A percentile compares a stretch with the other conserved stretches of the same genome.
phyloP scores from a whole-genome alignment of 2,888 invertebrate species.

The Craniophora ligustri region DNA sequence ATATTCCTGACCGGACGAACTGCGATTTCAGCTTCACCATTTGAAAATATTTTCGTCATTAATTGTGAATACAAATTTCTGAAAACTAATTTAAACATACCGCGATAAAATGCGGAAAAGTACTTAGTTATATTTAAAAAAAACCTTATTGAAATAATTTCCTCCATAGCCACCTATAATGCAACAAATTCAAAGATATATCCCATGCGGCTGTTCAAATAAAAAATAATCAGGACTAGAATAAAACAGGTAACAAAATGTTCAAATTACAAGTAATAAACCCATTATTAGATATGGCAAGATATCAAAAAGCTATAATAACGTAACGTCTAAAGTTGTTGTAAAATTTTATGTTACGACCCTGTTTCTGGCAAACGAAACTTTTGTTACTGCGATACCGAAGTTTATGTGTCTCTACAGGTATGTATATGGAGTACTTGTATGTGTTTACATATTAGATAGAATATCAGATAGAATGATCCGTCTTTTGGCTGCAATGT shows the following conservation, averaged over 20 bases:
- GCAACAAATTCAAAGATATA: background rate
- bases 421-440: constrained; percentile 47
- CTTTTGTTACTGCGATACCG: constrained; percentile 75
- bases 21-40: background rate
- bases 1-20: no score
- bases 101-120: no score
- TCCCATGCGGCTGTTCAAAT: background rate
- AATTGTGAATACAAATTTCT: background rate
- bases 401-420: constrained; percentile 69
- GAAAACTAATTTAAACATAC: no score
- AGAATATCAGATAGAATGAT: no score
- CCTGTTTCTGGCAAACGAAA: constrained; percentile 76
- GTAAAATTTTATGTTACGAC: constrained; percentile 85
- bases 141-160: no score
- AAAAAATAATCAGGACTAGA: constrained; percentile 47
- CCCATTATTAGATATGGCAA: constrained; percentile 79
- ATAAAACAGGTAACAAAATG: constrained; percentile 65
- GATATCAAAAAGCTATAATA: constrained; percentile 84
- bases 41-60: background rate
- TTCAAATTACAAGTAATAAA: constrained; percentile 79
- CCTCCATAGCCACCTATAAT: no score
- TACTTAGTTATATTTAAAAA: no score
- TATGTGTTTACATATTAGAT: constrained; percentile 5
- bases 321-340: constrained; percentile 81
- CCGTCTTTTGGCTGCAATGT: no score